phyloP scores from a whole-genome alignment of 1,140 invertebrate genomes.

The Drosophila cardini region DNA sequence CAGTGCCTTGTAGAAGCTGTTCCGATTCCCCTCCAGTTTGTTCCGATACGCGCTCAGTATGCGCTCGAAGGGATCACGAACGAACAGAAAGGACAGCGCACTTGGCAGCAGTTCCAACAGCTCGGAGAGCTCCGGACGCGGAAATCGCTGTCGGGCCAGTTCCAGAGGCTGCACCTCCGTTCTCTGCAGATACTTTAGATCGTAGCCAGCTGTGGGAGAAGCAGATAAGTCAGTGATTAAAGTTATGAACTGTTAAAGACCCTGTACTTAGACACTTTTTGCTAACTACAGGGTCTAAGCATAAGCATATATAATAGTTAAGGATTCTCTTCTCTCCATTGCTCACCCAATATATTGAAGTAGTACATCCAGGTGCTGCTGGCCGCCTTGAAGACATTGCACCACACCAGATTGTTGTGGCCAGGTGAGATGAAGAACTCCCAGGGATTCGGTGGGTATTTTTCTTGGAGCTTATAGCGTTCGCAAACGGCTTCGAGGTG shows the following conservation, averaged over 20 bases:
- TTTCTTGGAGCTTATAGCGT: constrained; percentile 68
- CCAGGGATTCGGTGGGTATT: constrained; percentile 87
- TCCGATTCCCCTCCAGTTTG: constrained; percentile 91
- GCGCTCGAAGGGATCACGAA: constrained; percentile 95
- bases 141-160: constrained; percentile 87
- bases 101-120: constrained; percentile 86
- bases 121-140: constrained; percentile 86
- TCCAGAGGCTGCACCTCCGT: constrained; percentile 87
- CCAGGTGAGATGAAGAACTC: constrained; percentile 90
- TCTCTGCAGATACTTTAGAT: constrained; percentile 86
- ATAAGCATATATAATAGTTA: too few species aligned
- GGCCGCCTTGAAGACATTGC: constrained; percentile 92
- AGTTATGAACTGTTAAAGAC: neutral
- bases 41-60: constrained; percentile 95
- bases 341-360: constrained; percentile 89
- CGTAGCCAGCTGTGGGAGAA: constrained; percentile 85
- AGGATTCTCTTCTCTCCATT: too few species aligned
- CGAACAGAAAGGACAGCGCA: constrained; percentile 91
- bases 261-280: neutral
- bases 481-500: constrained; percentile 69
- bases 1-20: constrained; percentile 89
- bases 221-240: neutral
- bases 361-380: constrained; percentile 93
- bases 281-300: too few species aligned
- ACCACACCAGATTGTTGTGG: constrained; percentile 90